A percentile compares a stretch with the other conserved stretches of the same genome.
Evolutionary conservation across 2,113 vertebrate species (phyloP).

Genomic region (Fukomys damarensis): DNA sequence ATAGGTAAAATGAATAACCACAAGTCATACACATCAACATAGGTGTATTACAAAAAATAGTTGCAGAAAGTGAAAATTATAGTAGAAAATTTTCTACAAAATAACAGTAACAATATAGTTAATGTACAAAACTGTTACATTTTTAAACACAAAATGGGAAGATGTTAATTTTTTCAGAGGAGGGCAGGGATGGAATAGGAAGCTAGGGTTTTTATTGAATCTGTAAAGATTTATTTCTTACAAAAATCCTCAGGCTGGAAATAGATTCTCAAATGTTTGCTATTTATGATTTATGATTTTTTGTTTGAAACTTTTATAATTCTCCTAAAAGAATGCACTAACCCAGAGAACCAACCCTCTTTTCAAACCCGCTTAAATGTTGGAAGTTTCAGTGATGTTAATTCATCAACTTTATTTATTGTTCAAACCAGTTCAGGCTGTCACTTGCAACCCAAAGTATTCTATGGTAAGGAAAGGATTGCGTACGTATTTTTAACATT

Average conservation of each 20-base stretch:
- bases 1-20: neutral
- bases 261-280: neutral
- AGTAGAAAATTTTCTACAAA: neutral
- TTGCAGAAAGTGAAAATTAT: neutral
- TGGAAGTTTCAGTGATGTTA: neutral
- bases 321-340: conserved; percentile 33
- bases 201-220: neutral
- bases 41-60: neutral
- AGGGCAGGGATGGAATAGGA: neutral
- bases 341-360: neutral
- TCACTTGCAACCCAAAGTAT: neutral
- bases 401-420: neutral
- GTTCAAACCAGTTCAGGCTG: neutral
- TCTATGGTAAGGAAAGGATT: neutral
- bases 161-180: neutral
- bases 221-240: neutral
- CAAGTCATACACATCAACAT: neutral
- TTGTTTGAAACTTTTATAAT: conserved; percentile 14
- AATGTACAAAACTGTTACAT: neutral
- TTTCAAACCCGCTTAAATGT: neutral
- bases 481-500: neutral
- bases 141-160: neutral
- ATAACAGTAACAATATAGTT: neutral
- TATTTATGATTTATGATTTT: neutral
- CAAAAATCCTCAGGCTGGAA: neutral